Evolutionary conservation across 2,888 invertebrate species (phyloP), one percentile per base, ranked within the genome.

Genomic region (Polia nebulosa): DNA sequence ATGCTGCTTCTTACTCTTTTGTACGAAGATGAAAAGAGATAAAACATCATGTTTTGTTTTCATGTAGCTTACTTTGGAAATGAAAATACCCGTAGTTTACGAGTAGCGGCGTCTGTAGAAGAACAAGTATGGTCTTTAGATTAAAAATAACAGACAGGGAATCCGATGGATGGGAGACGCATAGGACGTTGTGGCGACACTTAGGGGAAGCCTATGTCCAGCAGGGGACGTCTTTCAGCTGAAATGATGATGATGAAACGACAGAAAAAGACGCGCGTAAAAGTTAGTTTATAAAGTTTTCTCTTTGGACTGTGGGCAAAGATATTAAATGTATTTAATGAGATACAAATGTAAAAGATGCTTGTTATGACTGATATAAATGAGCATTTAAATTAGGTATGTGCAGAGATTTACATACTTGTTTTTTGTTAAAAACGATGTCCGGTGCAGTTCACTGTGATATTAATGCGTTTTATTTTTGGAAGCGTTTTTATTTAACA

Each of bases 381-480:
- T 57, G 58, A 49, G 39, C 0, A 59, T 59, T 68, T 49, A 70
- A 41, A 58, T 70, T 55, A 29, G n/a, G 44, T 11, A 22, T 27
- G 11, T 34, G 20, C 25, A 52, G 5, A 17, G 27, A 72, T 72
- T 74, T 55, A 59, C 11, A 3, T 6, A 25, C 27, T 73, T 73
- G 39, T 59, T 68, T 58, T 58, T 58, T 22, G 47, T 53, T 29
- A 1, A 34, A 71, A 32, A 36, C 59, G 0, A 59, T 36, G 17
- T 44, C 22, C 25, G n/a, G 9, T 29, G 41, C 27, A 58, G 39
- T 58, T 70, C 32, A 17, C 47, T 32, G 72, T 29, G 17, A 22
- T 34, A 36, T 62, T 63, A 62, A 63, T 63, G 29, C 17, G 44
- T 36, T 69, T 27, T 67, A 39, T 32, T 57, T 57, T 69, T 36